A percentile compares a stretch with the other conserved stretches of the same genome.
phyloP scores from a whole-genome alignment of 1,140 invertebrate species.

The Heliothis virescens region DNA sequence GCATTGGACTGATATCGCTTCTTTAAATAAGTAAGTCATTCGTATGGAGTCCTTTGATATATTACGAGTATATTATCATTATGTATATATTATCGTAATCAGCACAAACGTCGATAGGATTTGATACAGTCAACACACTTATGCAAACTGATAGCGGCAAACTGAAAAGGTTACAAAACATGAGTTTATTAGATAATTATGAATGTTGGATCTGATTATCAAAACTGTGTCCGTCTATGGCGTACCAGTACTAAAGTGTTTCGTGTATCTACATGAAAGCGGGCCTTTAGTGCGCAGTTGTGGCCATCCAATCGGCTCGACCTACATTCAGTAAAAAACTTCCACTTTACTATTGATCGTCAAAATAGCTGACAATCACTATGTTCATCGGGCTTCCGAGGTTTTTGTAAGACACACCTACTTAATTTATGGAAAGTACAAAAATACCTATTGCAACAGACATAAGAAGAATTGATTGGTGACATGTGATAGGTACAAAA shows the following conservation, averaged over 20 bases:
- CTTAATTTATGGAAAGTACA: no score
- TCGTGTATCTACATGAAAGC: background rate
- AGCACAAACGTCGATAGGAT: conserved; percentile 59
- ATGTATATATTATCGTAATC: conserved; percentile 57
- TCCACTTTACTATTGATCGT: conserved; percentile 13
- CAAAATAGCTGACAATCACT: background rate
- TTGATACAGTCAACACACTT: conserved; percentile 64
- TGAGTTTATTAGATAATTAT: conserved; percentile 78
- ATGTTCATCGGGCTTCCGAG: background rate
- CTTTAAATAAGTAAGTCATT: conserved; percentile 37
- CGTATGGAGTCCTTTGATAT: conserved; percentile 48
- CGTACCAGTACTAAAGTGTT: conserved; percentile 32
- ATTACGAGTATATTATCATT: no score
- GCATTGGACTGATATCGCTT: conserved; percentile 28
- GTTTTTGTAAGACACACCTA: no score
- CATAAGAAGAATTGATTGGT: no score
- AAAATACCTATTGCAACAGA: no score
- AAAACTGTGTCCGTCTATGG: conserved; percentile 65
- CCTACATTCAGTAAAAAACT: conserved; percentile 13
- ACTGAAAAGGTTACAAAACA: conserved; percentile 76
- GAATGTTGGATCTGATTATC: conserved; percentile 77
- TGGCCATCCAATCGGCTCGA: background rate
- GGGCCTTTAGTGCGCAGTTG: conserved; percentile 12
- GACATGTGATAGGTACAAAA: no score
- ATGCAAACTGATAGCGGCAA: conserved; percentile 77